phyloP scores from a whole-genome alignment of 2,113 vertebrate species.

The human (Homo sapiens) region DNA sequence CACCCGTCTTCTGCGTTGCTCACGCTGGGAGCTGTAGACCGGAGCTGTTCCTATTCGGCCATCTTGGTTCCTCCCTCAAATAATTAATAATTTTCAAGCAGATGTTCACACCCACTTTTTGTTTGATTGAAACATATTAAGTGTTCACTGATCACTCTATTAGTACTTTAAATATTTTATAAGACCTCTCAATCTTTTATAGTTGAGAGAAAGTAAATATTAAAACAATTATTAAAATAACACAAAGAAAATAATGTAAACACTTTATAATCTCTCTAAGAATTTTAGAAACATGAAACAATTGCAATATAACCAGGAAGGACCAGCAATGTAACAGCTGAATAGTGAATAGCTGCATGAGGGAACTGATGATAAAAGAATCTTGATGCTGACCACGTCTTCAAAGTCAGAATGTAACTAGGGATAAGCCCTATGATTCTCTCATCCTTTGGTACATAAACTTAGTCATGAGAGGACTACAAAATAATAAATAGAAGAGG shows the following conservation, averaged over 20 bases:
- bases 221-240: neutral
- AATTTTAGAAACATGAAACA: neutral
- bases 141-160: neutral
- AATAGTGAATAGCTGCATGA: neutral
- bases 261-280: neutral
- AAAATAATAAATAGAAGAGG: neutral
- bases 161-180: neutral
- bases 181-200: neutral
- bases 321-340: neutral
- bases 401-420: neutral
- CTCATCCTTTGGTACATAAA: neutral
- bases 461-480: neutral
- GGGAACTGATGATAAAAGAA: neutral
- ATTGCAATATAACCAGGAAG: neutral
- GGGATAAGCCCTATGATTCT: neutral
- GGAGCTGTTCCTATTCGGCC: no score
- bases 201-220: neutral
- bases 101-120: neutral
- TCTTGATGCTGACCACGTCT: neutral
- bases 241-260: neutral
- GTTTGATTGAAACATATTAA: conserved; percentile 9
- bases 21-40: no score
- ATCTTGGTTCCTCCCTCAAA: no score
- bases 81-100: neutral
- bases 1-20: no score